Percentiles rank a stretch among this genome's conserved stretches.
Conservation (phyloP, 2,888 invertebrate species). For the Amblyjoppa proteus region DNA sequence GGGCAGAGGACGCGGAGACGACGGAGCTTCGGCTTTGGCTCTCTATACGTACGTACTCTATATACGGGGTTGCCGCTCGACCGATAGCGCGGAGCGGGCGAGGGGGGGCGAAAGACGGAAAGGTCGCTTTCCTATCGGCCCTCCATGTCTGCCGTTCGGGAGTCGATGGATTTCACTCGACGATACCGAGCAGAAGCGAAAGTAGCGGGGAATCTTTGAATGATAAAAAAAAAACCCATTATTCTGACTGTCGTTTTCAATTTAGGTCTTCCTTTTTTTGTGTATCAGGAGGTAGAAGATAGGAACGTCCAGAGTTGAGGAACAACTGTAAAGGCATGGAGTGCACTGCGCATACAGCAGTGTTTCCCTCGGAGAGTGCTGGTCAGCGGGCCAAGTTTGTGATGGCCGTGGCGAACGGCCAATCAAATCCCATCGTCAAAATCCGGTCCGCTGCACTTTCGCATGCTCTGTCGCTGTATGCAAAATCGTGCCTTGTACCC, state of each 20-base stretch:
- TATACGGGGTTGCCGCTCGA: conserved; percentile 27
- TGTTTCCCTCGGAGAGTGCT: neutral
- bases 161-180: conserved; percentile 73
- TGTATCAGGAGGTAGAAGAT: neutral
- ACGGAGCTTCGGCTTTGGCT: conserved; percentile 40
- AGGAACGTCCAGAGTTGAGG: conserved; percentile 5
- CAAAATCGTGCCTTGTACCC: conserved; percentile 28
- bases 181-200: conserved; percentile 38
- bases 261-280: neutral
- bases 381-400: conserved; percentile 70
- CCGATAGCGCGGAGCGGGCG: conserved; percentile 53
- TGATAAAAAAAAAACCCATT: conserved; percentile 16
- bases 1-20: conserved; percentile 35
- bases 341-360: conserved; percentile 1
- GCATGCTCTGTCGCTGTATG: conserved; percentile 14
- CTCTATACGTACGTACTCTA: conserved; percentile 19
- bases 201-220: conserved; percentile 14
- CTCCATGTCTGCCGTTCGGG: conserved; percentile 37
- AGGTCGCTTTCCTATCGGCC: conserved; percentile 61
- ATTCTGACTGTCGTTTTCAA: neutral
- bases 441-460: conserved; percentile 29
- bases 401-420: conserved; percentile 78
- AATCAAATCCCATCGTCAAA: conserved; percentile 76
- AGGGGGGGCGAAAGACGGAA: conserved; percentile 58
- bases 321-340: neutral